Evolutionary conservation across 2,797 vertebrate species (phyloP).

Genomic region (Microctenopoma lineatum): DNA sequence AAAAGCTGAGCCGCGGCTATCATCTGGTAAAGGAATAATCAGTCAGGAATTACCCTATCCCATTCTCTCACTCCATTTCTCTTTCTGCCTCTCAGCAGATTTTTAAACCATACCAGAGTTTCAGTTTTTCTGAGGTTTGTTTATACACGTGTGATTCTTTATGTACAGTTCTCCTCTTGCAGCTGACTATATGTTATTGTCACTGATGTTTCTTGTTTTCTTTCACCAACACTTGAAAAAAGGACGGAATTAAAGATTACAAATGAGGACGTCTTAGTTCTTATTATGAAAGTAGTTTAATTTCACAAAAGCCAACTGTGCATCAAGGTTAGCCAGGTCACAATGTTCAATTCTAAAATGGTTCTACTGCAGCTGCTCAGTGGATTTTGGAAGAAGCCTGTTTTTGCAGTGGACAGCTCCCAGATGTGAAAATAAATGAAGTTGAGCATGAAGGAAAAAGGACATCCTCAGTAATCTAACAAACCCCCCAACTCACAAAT

Average conservation of each 20-base stretch:
- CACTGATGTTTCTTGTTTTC: background rate
- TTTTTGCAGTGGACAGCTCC: conserved; percentile 31
- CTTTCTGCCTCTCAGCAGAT: conserved; percentile 60
- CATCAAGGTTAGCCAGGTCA: background rate
- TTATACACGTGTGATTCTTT: conserved; percentile 50
- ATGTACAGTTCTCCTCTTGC: conserved; percentile 25
- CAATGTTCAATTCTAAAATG: conserved; percentile 5
- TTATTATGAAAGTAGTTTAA: conserved; percentile 4
- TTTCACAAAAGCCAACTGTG: conserved; percentile 7
- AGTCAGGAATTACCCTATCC: conserved; percentile 57
- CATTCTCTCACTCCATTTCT: conserved; percentile 37
- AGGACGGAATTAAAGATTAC: background rate
- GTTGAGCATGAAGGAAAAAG: conserved; percentile 23
- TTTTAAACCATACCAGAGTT: conserved; percentile 21
- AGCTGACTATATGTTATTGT: conserved; percentile 23
- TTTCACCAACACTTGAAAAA: conserved; percentile 7
- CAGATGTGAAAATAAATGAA: conserved; percentile 30
- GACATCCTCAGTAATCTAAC: conserved; percentile 14
- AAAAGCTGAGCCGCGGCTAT: conserved; percentile 71
- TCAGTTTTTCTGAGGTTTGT: conserved; percentile 50
- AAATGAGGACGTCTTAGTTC: background rate
- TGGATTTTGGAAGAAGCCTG: background rate
- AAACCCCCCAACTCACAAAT: conserved; percentile 5
- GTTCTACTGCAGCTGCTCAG: conserved; percentile 23
- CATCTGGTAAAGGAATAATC: conserved; percentile 79